Conservation (phyloP, 2,797 vertebrate species). For the Manis pentadactyla region DNA sequence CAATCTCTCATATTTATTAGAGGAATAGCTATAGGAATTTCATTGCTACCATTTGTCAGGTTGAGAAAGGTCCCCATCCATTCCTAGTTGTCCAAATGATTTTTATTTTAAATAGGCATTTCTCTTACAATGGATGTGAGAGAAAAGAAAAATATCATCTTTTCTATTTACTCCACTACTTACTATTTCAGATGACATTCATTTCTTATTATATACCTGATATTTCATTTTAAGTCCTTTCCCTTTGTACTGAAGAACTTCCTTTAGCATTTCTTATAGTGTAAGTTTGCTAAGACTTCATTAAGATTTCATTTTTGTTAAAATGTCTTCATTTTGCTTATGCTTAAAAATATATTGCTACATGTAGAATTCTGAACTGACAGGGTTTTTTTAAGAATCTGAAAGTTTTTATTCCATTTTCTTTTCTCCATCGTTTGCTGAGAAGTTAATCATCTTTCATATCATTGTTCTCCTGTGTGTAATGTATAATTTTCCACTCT, state of each 20-base stretch:
- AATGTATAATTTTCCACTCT: not conserved
- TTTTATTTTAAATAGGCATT: not conserved
- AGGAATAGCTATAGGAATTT: not conserved
- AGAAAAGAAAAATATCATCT: not conserved
- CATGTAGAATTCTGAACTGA: not conserved
- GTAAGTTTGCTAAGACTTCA: not conserved
- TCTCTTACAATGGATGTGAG: not conserved
- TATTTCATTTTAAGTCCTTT: not conserved
- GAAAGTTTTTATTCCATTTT: not conserved
- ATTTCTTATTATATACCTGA: not conserved
- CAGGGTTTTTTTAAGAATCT: not conserved
- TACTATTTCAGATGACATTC: not conserved
- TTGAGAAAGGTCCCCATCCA: not conserved
- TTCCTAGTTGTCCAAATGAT: not conserved
- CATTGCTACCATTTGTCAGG: not conserved
- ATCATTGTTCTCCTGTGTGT: not conserved
- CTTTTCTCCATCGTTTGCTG: not conserved
- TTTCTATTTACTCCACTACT: not conserved
- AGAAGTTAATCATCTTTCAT: not conserved
- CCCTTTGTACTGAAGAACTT: not conserved
- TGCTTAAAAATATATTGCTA: not conserved
- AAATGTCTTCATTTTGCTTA: not conserved
- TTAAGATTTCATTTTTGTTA: not conserved
- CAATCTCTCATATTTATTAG: not conserved
- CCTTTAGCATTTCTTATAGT: not conserved